phyloP scores from a whole-genome alignment of 1,140 invertebrate genomes.

The Lethrus apterus region DNA sequence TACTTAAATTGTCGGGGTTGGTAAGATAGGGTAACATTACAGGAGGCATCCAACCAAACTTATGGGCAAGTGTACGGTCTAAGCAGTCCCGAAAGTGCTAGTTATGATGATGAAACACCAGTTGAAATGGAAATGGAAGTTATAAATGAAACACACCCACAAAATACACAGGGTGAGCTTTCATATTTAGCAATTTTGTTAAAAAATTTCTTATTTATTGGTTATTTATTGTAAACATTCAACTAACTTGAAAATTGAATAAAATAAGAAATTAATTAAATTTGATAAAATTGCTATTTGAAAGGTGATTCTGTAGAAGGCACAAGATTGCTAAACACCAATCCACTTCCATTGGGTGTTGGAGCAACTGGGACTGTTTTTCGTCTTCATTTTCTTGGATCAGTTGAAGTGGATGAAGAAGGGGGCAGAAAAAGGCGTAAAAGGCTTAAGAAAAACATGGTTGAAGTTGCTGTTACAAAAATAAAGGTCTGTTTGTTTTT shows the following conservation, averaged over 20 bases:
- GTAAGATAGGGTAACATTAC: slow-evolving; percentile 32
- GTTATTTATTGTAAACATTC: no score
- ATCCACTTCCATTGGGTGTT: slow-evolving; percentile 31
- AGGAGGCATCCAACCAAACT: slow-evolving; percentile 42
- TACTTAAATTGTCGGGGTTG: no score
- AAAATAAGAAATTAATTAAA: neutral
- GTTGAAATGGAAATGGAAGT: slow-evolving; percentile 30
- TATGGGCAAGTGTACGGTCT: slow-evolving; percentile 30
- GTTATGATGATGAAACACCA: slow-evolving; percentile 33
- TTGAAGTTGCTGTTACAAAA: slow-evolving; percentile 93
- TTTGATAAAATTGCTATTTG: slow-evolving; percentile 15
- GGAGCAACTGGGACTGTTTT: slow-evolving; percentile 62
- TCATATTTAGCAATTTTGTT: neutral
- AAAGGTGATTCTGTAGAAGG: slow-evolving; percentile 30
- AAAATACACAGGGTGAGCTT: slow-evolving; percentile 35
- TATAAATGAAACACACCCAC: slow-evolving; percentile 28
- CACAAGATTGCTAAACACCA: slow-evolving; percentile 28
- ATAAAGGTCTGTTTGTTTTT: slow-evolving; percentile 72
- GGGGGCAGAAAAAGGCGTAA: slow-evolving; percentile 60
- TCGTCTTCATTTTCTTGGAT: slow-evolving; percentile 74
- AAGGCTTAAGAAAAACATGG: slow-evolving; percentile 82
- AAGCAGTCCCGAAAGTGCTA: slow-evolving; percentile 33
- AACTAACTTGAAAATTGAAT: neutral
- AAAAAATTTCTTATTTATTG: no score
- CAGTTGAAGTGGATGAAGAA: slow-evolving; percentile 77